phyloP scores from a whole-genome alignment of 2,888 invertebrate genomes.

The Drosophila meridionalis region DNA sequence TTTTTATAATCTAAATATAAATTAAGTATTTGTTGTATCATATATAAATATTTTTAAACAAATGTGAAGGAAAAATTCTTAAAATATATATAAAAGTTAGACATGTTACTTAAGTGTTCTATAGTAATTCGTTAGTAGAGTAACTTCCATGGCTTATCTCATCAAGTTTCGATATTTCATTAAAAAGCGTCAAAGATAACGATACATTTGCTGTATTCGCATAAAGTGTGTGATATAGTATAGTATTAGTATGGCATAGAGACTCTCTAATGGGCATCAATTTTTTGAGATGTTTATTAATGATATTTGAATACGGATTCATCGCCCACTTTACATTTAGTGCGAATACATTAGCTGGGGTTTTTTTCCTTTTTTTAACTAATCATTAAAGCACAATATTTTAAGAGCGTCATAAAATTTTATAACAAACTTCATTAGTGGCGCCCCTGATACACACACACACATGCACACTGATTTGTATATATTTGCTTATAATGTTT shows the following conservation, averaged over 20 bases:
- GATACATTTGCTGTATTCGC: neutral
- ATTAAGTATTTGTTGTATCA: no score
- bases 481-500: conserved; percentile 35
- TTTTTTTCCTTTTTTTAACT: conserved; percentile 40
- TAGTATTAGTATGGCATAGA: conserved; percentile 5
- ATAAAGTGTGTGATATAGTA: conserved; percentile 15
- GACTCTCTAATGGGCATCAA: conserved; percentile 25
- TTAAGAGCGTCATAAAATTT: conserved; percentile 73
- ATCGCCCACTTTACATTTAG: conserved; percentile 65
- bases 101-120: neutral
- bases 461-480: neutral
- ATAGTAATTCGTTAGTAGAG: neutral
- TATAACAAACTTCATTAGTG: conserved; percentile 81
- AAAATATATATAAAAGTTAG: neutral
- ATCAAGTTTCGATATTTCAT: neutral
- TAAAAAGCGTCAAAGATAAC: neutral
- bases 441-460: conserved; percentile 34
- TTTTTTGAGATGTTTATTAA: conserved; percentile 47
- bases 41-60: no score
- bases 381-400: conserved; percentile 82
- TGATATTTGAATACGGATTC: conserved; percentile 58
- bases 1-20: no score
- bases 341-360: conserved; percentile 45
- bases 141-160: neutral
- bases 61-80: no score